Evolutionary conservation across 2,113 vertebrate genomes (phyloP).

Genomic region (Cyrtonyx montezumae): DNA sequence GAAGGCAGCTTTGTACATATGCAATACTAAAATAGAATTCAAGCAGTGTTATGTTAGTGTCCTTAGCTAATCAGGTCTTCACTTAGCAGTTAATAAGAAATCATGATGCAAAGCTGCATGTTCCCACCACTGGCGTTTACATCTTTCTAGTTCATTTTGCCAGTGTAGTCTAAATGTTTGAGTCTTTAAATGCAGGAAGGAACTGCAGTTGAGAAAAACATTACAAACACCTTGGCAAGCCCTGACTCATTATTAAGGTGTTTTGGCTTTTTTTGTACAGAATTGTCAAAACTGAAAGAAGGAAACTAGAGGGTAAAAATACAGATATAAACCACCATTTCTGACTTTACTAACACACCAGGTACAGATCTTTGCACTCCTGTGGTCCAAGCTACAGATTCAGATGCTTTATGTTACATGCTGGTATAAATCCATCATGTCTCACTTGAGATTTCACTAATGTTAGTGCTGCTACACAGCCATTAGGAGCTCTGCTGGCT

Average conservation of each 20-base stretch:
- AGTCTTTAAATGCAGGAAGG: neutral
- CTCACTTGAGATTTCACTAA: neutral
- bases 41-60: neutral
- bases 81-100: neutral
- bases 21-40: neutral
- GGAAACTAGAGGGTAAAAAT: neutral
- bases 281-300: neutral
- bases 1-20: neutral
- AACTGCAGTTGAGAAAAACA: constrained; percentile 8
- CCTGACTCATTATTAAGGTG: neutral
- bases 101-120: neutral
- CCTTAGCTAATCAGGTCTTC: neutral
- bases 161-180: constrained; percentile 15
- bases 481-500: neutral
- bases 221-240: constrained; percentile 5
- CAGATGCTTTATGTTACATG: neutral
- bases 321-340: neutral
- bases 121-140: neutral
- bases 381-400: neutral
- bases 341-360: neutral
- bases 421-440: neutral
- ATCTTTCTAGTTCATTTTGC: constrained; percentile 24
- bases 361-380: neutral
- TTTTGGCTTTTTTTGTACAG: neutral
- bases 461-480: neutral